Percentiles rank a stretch among this genome's conserved stretches.
Conservation (phyloP, 2,888 invertebrate species). For the Scaptomyza polygonia region DNA sequence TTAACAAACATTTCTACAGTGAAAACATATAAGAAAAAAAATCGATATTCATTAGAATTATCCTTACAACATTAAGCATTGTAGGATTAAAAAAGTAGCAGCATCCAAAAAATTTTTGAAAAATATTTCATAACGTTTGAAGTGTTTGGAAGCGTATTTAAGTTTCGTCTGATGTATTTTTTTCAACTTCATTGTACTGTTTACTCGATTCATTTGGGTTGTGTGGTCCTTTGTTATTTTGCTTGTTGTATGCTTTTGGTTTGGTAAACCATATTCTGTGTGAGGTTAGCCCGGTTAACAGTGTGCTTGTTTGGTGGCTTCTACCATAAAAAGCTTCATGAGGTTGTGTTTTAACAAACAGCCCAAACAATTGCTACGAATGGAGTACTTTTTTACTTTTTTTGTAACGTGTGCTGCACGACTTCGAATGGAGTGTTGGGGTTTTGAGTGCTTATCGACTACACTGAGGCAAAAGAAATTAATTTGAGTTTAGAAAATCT, state of each 20-base stretch:
- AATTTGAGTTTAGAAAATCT: not conserved
- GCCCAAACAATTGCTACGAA: slow-evolving; percentile 66
- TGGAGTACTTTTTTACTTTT: slow-evolving; percentile 40
- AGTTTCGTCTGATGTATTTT: slow-evolving; percentile 9
- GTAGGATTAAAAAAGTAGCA: too few species aligned
- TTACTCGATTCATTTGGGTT: slow-evolving; percentile 49
- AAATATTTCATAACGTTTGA: not conserved
- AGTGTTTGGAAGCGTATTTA: slow-evolving; percentile 17
- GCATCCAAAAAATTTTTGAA: not conserved
- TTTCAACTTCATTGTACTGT: slow-evolving; percentile 16
- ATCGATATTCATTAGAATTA: too few species aligned
- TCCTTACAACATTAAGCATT: not conserved
- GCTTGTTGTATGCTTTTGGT: slow-evolving; percentile 33
- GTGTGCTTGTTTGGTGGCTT: slow-evolving; percentile 13
- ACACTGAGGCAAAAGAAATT: slow-evolving; percentile 4
- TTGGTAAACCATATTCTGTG: slow-evolving; percentile 20
- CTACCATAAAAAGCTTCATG: slow-evolving; percentile 57
- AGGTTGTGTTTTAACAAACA: slow-evolving; percentile 68
- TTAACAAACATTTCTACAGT: not conserved
- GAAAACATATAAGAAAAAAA: not conserved
- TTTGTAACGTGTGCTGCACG: slow-evolving; percentile 62
- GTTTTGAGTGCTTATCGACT: slow-evolving; percentile 15
- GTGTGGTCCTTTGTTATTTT: slow-evolving; percentile 36
- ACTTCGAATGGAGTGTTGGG: slow-evolving; percentile 48
- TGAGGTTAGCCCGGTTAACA: slow-evolving; percentile 23